These are phyloP conservation scores for Proctacanthus coquilletti DNA, from an alignment of 1,140 invertebrate genomes.

Conservation along the genomic window DNA sequence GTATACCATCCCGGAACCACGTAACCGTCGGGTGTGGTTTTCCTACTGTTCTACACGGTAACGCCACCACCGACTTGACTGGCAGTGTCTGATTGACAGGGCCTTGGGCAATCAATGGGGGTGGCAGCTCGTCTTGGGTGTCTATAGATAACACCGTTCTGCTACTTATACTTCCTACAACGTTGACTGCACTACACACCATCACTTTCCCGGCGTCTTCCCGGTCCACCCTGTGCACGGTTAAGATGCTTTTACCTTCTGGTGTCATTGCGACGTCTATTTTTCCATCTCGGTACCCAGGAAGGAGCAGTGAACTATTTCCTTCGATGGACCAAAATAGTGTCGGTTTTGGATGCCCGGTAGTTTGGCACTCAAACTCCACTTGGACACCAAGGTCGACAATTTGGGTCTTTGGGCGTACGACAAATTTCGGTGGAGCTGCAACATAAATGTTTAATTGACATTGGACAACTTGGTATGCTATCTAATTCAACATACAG, in stretches of 20 bases:
- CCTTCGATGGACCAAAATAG: conserved; percentile 67
- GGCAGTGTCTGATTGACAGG: conserved; percentile 83
- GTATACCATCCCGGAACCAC: conserved; percentile 68
- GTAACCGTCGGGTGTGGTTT: conserved; percentile 59
- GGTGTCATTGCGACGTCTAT: conserved; percentile 41
- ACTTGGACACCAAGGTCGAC: conserved; percentile 48
- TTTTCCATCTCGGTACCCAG: conserved; percentile 42
- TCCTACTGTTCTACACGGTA: conserved; percentile 62
- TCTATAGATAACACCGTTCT: conserved; percentile 61
- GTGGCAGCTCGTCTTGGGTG: conserved; percentile 60
- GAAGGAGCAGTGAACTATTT: conserved; percentile 50
- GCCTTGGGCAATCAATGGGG: conserved; percentile 73
- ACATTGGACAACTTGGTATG: conserved; percentile 4
- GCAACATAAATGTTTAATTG: too few species aligned
- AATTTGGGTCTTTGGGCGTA: conserved; percentile 45
- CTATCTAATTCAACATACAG: conserved; percentile 37
- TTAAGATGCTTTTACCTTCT: conserved; percentile 43
- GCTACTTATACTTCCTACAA: conserved; percentile 58
- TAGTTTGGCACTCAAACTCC: conserved; percentile 49
- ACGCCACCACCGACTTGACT: conserved; percentile 53
- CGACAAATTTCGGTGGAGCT: conserved; percentile 48
- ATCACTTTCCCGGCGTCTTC: conserved; percentile 49
- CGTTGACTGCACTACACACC: conserved; percentile 68
- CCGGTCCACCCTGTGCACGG: conserved; percentile 41
- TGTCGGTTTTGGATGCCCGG: conserved; percentile 50